Base-by-base conservation (phyloP, 2,113 vertebrate genomes). In the Silurus asotus region DNA sequence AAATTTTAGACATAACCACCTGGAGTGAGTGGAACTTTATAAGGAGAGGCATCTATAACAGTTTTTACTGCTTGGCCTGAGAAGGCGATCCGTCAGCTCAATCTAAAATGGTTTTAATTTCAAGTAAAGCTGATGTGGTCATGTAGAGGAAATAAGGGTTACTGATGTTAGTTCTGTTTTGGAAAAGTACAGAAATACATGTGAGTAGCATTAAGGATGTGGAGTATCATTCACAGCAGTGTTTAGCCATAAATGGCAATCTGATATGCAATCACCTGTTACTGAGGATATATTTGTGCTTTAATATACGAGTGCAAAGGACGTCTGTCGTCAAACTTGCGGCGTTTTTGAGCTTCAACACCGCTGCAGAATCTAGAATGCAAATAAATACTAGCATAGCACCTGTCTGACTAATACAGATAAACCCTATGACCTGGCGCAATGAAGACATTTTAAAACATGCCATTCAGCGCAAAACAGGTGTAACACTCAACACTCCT, bases 41-140 rank as follows among this genome's bases (percentile, higher is more conserved):
- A 78, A 61, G 61, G 37, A 82, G 5, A 23, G 61, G 62, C 19
- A 49, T 77, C 51, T 84, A 61, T 86, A 65, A 83, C 76, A 20
- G 55, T 81, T 69, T 70, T 89, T 87, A 80, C 76, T 87, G 88
- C 59, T 23, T 61, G 76, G 72, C 48, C 58, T 37, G 17, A 14
- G 81, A 88, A 87, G 25, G 48, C 56, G 62, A 87, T 82, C 65
- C 23, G 67, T 64, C 48, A 61, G n/a, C 51, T 64, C 17, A 23
- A 59, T 37, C 55, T 28, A 56, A 84, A 49, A 83, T 77, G 15
- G 7, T 48, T 84, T 23, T 49, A 76, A 62, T 72, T 45, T 45
- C 13, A 20, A 17, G 59, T 49, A 75, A 84, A 84, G 4, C 48
- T 72, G 67, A 49, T 28, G n/a, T 25, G 62, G 51, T 82, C 64